These are phyloP conservation scores for Falco cherrug DNA, from an alignment of 2,797 vertebrate species.

Conservation along the genomic window DNA sequence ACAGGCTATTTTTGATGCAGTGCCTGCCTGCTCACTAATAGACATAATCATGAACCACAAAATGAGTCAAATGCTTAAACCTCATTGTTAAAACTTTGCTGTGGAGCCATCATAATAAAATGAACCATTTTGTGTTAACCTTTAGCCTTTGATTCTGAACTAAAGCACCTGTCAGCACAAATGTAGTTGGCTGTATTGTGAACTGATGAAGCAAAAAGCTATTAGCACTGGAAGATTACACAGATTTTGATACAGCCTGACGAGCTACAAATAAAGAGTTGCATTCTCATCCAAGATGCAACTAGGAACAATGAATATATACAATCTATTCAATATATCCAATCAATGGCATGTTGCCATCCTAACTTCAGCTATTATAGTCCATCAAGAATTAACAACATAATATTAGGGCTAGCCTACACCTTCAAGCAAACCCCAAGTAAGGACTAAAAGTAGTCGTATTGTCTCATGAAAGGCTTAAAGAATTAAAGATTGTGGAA, in stretches of 20 bases:
- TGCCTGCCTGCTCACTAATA: conserved; percentile 58
- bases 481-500: neutral
- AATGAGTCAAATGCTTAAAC: conserved; percentile 69
- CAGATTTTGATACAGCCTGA: conserved; percentile 49
- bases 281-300: conserved; percentile 27
- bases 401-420: neutral
- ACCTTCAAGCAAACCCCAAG: neutral
- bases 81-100: conserved; percentile 67
- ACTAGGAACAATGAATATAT: neutral
- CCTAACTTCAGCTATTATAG: neutral
- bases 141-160: conserved; percentile 57
- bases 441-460: neutral
- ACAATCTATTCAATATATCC: neutral
- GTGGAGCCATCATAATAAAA: conserved; percentile 63
- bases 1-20: conserved; percentile 46
- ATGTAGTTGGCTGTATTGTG: conserved; percentile 26
- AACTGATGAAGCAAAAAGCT: conserved; percentile 61
- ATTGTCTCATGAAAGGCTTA: neutral
- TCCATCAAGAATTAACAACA: neutral
- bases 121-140: conserved; percentile 55
- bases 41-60: conserved; percentile 63
- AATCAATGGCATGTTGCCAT: neutral
- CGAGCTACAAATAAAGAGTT: conserved; percentile 31
- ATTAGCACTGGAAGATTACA: conserved; percentile 45
- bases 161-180: conserved; percentile 52